Conservation (phyloP, 2,797 vertebrate species). For the Arnoldichthys spilopterus region DNA sequence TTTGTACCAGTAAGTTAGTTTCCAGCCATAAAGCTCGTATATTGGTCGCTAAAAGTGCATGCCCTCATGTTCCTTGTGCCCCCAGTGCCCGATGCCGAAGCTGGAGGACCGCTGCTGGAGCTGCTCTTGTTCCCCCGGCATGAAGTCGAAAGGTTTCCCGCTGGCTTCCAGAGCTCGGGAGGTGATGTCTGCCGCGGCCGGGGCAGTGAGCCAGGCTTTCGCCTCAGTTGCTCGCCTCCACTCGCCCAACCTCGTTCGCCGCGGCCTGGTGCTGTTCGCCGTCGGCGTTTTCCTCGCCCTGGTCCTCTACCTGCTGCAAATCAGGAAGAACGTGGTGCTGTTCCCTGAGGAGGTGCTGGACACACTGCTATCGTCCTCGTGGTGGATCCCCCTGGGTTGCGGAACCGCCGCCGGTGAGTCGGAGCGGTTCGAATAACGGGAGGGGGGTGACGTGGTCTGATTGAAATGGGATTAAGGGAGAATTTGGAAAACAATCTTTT, state of each 20-base stretch:
- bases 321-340: slow-evolving; percentile 91
- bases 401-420: slow-evolving; percentile 96
- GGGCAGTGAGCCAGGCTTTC: slow-evolving; percentile 74
- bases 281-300: slow-evolving; percentile 92
- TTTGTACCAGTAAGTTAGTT: too few relatives aligned
- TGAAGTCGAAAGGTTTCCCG: slow-evolving; percentile 69
- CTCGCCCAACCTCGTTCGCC: slow-evolving; percentile 85
- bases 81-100: slow-evolving; percentile 84
- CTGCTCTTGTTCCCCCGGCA: slow-evolving; percentile 81
- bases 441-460: too few relatives aligned
- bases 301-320: slow-evolving; percentile 96
- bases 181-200: slow-evolving; percentile 82
- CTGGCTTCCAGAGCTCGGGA: slow-evolving; percentile 79
- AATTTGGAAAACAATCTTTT: too few relatives aligned
- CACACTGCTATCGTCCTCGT: slow-evolving; percentile 93
- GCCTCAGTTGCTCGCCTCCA: slow-evolving; percentile 77
- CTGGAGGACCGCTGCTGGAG: slow-evolving; percentile 88
- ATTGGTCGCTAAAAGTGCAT: too few relatives aligned
- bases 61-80: neutral
- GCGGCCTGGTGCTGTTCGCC: slow-evolving; percentile 91
- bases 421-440: too few relatives aligned
- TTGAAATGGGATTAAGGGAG: too few relatives aligned
- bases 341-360: slow-evolving; percentile 95
- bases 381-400: slow-evolving; percentile 98
- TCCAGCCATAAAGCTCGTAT: too few relatives aligned